Conservation (phyloP, 2,797 vertebrate genomes). For the Amblyopsis hoosieri region DNA sequence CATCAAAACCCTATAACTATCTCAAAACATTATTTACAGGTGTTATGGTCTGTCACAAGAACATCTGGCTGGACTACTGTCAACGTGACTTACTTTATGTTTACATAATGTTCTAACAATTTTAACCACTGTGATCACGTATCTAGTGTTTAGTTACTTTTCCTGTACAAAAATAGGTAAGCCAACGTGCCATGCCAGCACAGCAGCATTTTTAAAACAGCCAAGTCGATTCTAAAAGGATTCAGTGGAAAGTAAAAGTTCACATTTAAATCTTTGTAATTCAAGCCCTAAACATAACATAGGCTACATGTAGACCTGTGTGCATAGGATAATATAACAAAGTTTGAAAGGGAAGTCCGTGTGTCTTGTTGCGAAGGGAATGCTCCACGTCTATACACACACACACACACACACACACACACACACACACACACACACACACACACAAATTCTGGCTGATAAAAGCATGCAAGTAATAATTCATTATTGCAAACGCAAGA, state of each 20-base stretch:
- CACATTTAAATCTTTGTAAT: background rate
- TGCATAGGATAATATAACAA: no score
- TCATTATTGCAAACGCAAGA: slow-evolving; percentile 7
- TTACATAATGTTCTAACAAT: slow-evolving; percentile 22
- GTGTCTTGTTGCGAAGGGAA: no score
- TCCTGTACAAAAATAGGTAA: background rate
- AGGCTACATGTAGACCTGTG: no score
- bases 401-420: background rate
- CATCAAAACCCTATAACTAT: no score
- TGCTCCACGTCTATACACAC: background rate
- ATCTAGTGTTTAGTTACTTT: no score
- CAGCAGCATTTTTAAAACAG: background rate
- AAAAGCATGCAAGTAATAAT: background rate
- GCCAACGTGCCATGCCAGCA: background rate
- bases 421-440: background rate
- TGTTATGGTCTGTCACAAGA: no score
- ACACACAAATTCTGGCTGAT: background rate
- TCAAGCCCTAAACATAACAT: no score
- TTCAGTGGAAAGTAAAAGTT: no score
- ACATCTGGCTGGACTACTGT: slow-evolving; percentile 10
- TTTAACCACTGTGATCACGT: no score
- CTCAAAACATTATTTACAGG: no score
- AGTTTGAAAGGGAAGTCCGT: no score
- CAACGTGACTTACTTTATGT: slow-evolving; percentile 38
- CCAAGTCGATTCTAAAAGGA: background rate